Percentiles rank a stretch among this genome's conserved stretches.
Conservation (phyloP, 2,113 vertebrate genomes). For the Arothron firmamentum region DNA sequence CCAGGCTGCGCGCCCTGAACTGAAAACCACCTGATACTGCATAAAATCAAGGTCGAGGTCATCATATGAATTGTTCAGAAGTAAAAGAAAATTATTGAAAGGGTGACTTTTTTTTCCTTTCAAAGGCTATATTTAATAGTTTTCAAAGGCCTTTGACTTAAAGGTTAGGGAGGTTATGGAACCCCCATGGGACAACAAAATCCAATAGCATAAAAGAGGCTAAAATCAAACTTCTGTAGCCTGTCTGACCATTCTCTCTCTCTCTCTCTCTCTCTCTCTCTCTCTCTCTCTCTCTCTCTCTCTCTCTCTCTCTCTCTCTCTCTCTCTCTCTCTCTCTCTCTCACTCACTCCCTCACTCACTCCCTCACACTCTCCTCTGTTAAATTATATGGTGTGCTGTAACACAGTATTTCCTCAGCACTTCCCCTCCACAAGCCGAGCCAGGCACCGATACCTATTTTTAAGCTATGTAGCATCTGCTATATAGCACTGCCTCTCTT, state of each 20-base stretch:
- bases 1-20: too few species aligned
- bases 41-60: too few species aligned
- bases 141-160: slow-evolving; percentile 51
- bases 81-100: too few species aligned
- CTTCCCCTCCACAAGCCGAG: slow-evolving; percentile 48
- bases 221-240: slow-evolving; percentile 54
- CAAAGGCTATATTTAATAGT: slow-evolving; percentile 41
- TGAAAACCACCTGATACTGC: too few species aligned
- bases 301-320: slow-evolving; percentile 1
- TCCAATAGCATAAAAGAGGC: slow-evolving; percentile 49
- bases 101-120: slow-evolving; percentile 28
- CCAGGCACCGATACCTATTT: slow-evolving; percentile 57
- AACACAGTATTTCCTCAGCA: slow-evolving; percentile 55
- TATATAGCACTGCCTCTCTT: slow-evolving; percentile 21
- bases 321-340: neutral
- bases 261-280: neutral
- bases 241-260: slow-evolving; percentile 16
- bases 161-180: slow-evolving; percentile 55
- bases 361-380: slow-evolving; percentile 15
- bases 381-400: slow-evolving; percentile 55
- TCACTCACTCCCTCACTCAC: neutral
- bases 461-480: slow-evolving; percentile 41
- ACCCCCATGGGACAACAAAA: slow-evolving; percentile 41
- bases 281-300: neutral
- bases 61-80: too few species aligned